phyloP scores from a whole-genome alignment of 2,888 invertebrate genomes.

The Phengaris alcon region DNA sequence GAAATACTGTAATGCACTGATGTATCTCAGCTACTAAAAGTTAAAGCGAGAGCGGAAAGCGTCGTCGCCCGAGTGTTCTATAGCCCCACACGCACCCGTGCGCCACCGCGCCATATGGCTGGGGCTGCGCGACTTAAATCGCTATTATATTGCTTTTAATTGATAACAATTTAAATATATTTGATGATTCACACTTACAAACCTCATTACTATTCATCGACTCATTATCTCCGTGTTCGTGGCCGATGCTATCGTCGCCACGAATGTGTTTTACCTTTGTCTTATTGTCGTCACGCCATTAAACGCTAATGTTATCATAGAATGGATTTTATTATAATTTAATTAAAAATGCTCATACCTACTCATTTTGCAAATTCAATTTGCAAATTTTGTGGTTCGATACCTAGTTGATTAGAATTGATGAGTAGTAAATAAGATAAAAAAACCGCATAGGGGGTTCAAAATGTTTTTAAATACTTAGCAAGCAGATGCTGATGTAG shows the following conservation, averaged over 20 bases:
- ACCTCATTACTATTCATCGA: constrained; percentile 78
- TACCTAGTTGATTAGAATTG: too few relatives aligned
- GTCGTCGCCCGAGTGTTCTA: constrained; percentile 37
- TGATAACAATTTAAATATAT: constrained; percentile 80
- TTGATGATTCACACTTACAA: constrained; percentile 79
- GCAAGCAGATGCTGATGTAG: too few relatives aligned
- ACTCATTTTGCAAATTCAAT: too few relatives aligned
- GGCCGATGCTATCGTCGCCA: constrained; percentile 67
- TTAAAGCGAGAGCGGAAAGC: neutral
- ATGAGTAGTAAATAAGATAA: too few relatives aligned
- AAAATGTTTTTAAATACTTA: too few relatives aligned
- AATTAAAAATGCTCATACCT: constrained; percentile 9
- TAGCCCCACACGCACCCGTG: constrained; percentile 59
- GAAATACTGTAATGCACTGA: too few relatives aligned
- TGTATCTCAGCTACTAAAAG: too few relatives aligned
- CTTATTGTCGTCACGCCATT: constrained; percentile 66
- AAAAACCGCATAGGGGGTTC: too few relatives aligned
- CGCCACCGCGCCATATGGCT: constrained; percentile 67
- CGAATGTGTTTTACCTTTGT: constrained; percentile 74
- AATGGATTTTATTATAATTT: neutral
- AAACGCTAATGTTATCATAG: constrained; percentile 33
- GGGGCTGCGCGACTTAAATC: constrained; percentile 70
- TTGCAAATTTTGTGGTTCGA: too few relatives aligned
- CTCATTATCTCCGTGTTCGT: constrained; percentile 74
- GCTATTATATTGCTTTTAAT: constrained; percentile 80